Conservation (phyloP, 2,888 invertebrate species). For the Eristalinus aeneus region DNA sequence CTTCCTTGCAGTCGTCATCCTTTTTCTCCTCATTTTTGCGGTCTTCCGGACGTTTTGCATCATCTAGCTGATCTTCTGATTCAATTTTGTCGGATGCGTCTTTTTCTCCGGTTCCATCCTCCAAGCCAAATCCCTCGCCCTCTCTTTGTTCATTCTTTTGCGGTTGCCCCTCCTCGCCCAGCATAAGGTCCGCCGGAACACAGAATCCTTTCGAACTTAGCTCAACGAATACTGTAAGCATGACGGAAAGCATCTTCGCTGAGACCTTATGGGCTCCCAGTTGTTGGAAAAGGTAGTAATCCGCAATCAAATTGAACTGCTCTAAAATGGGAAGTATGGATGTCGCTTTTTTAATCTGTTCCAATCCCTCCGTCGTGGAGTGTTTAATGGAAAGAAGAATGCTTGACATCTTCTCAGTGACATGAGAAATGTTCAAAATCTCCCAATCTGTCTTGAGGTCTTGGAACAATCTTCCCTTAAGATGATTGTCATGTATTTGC, state of each 20-base stretch:
- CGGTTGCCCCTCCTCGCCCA: constrained; percentile 85
- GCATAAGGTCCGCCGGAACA: constrained; percentile 91
- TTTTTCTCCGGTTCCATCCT: constrained; percentile 91
- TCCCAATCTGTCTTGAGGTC: constrained; percentile 84
- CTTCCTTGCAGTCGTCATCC: constrained; percentile 90
- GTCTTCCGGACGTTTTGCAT: constrained; percentile 89
- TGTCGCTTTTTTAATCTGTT: constrained; percentile 73
- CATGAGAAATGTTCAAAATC: constrained; percentile 82
- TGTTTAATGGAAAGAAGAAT: constrained; percentile 81
- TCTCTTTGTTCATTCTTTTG: constrained; percentile 82
- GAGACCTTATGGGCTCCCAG: constrained; percentile 89
- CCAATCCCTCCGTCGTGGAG: constrained; percentile 75
- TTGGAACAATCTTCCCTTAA: constrained; percentile 85
- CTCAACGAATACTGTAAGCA: constrained; percentile 92
- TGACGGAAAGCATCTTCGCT: constrained; percentile 90
- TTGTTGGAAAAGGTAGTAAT: constrained; percentile 90
- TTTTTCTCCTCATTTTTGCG: constrained; percentile 84
- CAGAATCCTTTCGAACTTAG: constrained; percentile 95
- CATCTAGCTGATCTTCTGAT: constrained; percentile 95
- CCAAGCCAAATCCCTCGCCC: constrained; percentile 92
- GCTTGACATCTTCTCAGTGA: constrained; percentile 79
- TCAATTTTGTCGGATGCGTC: constrained; percentile 95
- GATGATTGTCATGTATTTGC: constrained; percentile 84
- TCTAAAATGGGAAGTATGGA: constrained; percentile 86
- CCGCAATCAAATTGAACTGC: constrained; percentile 88